phyloP scores from a whole-genome alignment of 2,797 vertebrate species.

The Alca torda region DNA sequence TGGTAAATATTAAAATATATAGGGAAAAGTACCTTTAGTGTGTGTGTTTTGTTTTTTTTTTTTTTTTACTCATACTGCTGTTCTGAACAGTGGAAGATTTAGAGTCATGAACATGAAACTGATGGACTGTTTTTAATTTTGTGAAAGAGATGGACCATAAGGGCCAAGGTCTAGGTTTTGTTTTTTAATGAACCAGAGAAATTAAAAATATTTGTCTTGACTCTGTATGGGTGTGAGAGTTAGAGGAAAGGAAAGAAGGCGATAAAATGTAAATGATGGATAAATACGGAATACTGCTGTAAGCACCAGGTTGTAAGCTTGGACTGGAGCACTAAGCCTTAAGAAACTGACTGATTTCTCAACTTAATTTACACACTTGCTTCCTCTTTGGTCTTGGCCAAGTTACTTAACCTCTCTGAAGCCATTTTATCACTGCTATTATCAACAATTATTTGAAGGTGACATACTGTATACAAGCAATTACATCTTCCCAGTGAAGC shows the following conservation, averaged over 20 bases:
- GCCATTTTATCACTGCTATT: not conserved
- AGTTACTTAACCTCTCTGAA: not conserved
- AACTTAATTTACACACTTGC: not conserved
- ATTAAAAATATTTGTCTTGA: constrained; percentile 43
- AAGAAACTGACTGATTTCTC: not conserved
- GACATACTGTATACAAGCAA: not conserved
- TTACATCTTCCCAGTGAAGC: not conserved
- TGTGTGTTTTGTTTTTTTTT: too few relatives aligned
- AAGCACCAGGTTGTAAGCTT: not conserved
- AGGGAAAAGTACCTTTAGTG: not conserved
- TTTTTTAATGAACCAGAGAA: constrained; percentile 24
- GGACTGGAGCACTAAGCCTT: not conserved
- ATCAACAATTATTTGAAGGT: not conserved
- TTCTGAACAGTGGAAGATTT: not conserved
- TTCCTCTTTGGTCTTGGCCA: not conserved
- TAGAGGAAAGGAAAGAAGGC: not conserved
- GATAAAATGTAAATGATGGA: not conserved
- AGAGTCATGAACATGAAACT: not conserved
- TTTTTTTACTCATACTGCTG: not conserved
- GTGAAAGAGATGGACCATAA: not conserved
- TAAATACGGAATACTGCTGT: not conserved
- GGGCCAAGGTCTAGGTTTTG: not conserved
- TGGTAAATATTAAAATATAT: not conserved
- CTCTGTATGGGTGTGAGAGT: not conserved
- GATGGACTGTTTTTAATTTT: constrained; percentile 39